A percentile compares a stretch with the other conserved stretches of the same genome.
Conservation (phyloP, 2,888 invertebrate genomes). For the Biston betularia region DNA sequence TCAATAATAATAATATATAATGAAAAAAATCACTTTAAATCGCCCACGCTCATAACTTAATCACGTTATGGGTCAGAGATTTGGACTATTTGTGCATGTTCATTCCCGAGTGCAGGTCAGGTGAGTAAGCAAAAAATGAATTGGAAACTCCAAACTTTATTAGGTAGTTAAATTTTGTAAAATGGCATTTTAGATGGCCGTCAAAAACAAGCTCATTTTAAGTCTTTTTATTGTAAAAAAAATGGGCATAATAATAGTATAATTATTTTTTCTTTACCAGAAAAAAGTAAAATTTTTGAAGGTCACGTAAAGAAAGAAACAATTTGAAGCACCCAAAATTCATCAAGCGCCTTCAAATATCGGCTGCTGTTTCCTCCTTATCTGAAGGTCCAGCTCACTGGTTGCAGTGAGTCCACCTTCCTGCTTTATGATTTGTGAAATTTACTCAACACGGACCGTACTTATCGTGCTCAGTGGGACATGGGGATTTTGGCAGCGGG, state of each 20-base stretch:
- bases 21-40: too few relatives aligned
- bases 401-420: constrained; percentile 39
- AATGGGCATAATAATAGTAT: too few relatives aligned
- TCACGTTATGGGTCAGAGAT: constrained; percentile 36
- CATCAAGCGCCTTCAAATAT: constrained; percentile 16
- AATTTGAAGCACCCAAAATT: constrained; percentile 11
- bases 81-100: constrained; percentile 48
- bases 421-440: constrained; percentile 56
- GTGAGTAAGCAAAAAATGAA: constrained; percentile 39
- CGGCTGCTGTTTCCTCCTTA: constrained; percentile 34
- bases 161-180: too few relatives aligned
- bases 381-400: constrained; percentile 45
- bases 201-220: too few relatives aligned
- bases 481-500: constrained; percentile 33
- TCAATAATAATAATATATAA: too few relatives aligned
- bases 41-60: constrained; percentile 39
- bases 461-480: constrained; percentile 41
- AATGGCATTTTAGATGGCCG: too few relatives aligned
- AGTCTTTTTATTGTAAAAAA: too few relatives aligned
- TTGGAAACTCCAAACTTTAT: constrained; percentile 17
- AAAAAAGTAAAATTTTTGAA: too few relatives aligned
- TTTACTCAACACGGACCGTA: constrained; percentile 49
- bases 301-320: too few relatives aligned
- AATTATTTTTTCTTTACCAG: too few relatives aligned
- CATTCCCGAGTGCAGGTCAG: constrained; percentile 43